These are phyloP conservation scores for Achroia grisella DNA, from an alignment of 1,140 invertebrate species.

Conservation along the genomic window DNA sequence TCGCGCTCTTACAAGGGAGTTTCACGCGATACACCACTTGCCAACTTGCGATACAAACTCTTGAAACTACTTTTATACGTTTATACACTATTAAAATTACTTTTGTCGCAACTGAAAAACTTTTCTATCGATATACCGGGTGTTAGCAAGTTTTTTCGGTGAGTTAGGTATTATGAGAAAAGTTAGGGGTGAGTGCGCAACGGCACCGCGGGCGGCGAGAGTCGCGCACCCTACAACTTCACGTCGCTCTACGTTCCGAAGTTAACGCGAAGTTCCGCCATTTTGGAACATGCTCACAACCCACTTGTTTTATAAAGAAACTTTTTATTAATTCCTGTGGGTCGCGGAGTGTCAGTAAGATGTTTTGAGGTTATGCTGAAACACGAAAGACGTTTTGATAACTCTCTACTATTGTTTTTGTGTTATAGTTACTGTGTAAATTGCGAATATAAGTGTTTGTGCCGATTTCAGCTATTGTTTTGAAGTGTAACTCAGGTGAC, in stretches of 20 bases:
- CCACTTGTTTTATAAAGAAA: slow-evolving; percentile 76
- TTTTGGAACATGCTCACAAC: slow-evolving; percentile 76
- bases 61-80: slow-evolving; percentile 39
- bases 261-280: slow-evolving; percentile 75
- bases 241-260: slow-evolving; percentile 72
- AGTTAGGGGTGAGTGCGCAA: slow-evolving; percentile 62
- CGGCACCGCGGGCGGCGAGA: slow-evolving; percentile 36
- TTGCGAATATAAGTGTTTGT: slow-evolving; percentile 43
- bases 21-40: slow-evolving; percentile 37
- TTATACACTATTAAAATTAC: slow-evolving; percentile 22
- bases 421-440: slow-evolving; percentile 27
- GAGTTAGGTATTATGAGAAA: slow-evolving; percentile 50
- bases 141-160: slow-evolving; percentile 51
- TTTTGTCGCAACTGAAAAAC: slow-evolving; percentile 34
- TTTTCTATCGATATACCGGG: slow-evolving; percentile 34
- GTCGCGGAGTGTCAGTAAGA: slow-evolving; percentile 73
- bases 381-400: slow-evolving; percentile 55
- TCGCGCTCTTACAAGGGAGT: slow-evolving; percentile 49
- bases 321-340: slow-evolving; percentile 76
- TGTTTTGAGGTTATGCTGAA: slow-evolving; percentile 70
- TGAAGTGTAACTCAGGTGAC: slow-evolving; percentile 64
- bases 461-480: slow-evolving; percentile 63
- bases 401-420: slow-evolving; percentile 37
- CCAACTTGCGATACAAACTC: slow-evolving; percentile 28
- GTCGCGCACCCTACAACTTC: slow-evolving; percentile 70